Base-by-base conservation (phyloP, 2,113 vertebrate species). In the Psephotus haematonotus region DNA sequence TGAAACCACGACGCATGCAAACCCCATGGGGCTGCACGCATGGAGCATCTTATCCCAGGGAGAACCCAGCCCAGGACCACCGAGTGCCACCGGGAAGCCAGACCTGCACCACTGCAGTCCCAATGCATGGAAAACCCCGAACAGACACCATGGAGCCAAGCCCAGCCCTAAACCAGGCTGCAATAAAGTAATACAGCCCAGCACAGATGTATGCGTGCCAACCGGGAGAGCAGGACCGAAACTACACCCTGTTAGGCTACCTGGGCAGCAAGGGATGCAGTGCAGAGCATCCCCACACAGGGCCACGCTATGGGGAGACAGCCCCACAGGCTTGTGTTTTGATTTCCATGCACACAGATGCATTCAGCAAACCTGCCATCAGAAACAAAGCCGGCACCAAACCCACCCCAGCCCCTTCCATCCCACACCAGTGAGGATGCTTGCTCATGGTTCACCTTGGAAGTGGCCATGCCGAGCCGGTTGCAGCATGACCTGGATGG, bases 281-380 rank as follows among this genome's bases (percentile, higher is more conserved):
- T 3, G 0, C 78, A 69, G 74, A 77, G 67, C 76, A 83, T 35
- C 74, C 68, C 55, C 60, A 31, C 31, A 2, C 75, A 69, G 59
- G 41, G 55, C 27, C 75, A 52, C 13, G 1, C 43, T 0, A 0
- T 2, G 0, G n/a, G 1, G 2, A 82, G 60, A 35, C 25, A 2
- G 39, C 46, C 68, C 68, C 27, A 0, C 47, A 52, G 60, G 24
- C 53, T 52, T 22, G 1, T 13, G 7, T 24, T 82, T 47, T 62
- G 18, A 74, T 83, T 80, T 62, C 13, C 29, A 22, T 5, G 18
- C 31, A 5, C 24, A 13, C 27, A 28, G 50, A 41, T 28, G 50
- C 5, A 63, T 1, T 25, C 82, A 88, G 75, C 60, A 95, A 96
- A 88, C 57, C 62, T 23, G 11, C 88, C 7, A 1, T 37, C 63